phyloP scores from a whole-genome alignment of 2,797 vertebrate species.

The Myiothlypis coronata region DNA sequence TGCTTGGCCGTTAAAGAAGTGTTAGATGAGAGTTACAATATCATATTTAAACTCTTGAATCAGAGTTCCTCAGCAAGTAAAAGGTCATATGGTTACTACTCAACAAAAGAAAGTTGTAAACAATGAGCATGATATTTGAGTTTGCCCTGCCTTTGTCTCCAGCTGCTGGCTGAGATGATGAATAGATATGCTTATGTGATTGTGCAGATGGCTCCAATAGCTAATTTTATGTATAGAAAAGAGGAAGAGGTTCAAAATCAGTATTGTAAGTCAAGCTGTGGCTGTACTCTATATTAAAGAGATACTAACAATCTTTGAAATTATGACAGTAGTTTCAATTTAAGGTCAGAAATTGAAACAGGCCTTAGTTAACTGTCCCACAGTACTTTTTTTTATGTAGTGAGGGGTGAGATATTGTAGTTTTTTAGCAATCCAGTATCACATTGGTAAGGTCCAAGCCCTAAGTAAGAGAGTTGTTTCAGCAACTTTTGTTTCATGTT shows the following conservation, averaged over 20 bases:
- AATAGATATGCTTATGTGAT: neutral
- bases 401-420: neutral
- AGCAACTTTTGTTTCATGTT: neutral
- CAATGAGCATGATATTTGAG: neutral
- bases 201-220: neutral
- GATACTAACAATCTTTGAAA: neutral
- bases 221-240: neutral
- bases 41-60: neutral
- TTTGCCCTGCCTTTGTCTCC: neutral
- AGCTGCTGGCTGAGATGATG: neutral
- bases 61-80: neutral
- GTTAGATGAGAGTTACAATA: neutral
- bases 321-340: neutral
- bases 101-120: neutral
- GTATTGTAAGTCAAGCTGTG: neutral
- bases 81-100: neutral
- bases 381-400: neutral
- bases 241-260: neutral
- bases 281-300: neutral
- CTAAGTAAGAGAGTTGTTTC: neutral
- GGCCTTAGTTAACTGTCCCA: neutral
- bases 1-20: neutral
- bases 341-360: neutral
- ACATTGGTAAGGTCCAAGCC: neutral
- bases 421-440: neutral